phyloP scores from a whole-genome alignment of 2,797 vertebrate genomes.

The Sarcoramphus papa region DNA sequence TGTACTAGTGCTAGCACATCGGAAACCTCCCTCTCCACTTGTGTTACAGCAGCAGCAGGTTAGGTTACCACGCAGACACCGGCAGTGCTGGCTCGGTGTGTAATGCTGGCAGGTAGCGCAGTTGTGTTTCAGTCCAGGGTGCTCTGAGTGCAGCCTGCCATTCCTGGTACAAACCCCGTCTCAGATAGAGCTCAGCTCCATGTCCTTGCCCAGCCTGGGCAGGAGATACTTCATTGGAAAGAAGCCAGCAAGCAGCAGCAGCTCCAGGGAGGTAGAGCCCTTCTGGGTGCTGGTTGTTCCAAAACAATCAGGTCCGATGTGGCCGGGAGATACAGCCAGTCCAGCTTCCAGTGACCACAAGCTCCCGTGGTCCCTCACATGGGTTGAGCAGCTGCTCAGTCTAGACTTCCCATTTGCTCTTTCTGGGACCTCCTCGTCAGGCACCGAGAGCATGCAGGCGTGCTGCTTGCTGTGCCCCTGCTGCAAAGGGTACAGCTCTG shows the following conservation, averaged over 20 bases:
- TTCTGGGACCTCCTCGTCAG: background rate
- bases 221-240: background rate
- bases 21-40: background rate
- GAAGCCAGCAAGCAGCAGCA: background rate
- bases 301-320: background rate
- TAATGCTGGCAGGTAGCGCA: background rate
- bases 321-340: background rate
- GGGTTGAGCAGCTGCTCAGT: background rate
- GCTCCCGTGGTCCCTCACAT: accelerated
- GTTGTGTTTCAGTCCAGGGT: accelerated
- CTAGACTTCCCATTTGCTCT: background rate
- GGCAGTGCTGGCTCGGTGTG: background rate
- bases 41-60: constrained; percentile 15
- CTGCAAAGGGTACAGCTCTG: background rate
- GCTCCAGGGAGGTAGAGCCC: background rate
- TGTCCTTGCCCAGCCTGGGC: background rate
- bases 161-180: background rate
- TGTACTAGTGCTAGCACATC: background rate
- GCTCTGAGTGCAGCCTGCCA: background rate
- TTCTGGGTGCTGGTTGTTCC: background rate
- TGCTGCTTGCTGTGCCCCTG: background rate
- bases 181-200: background rate
- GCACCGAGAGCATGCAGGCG: accelerated
- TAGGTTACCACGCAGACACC: background rate
- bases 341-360: background rate